These are phyloP conservation scores for Lepidothrix coronata DNA, from an alignment of 2,113 vertebrate genomes.

Conservation along the genomic window DNA sequence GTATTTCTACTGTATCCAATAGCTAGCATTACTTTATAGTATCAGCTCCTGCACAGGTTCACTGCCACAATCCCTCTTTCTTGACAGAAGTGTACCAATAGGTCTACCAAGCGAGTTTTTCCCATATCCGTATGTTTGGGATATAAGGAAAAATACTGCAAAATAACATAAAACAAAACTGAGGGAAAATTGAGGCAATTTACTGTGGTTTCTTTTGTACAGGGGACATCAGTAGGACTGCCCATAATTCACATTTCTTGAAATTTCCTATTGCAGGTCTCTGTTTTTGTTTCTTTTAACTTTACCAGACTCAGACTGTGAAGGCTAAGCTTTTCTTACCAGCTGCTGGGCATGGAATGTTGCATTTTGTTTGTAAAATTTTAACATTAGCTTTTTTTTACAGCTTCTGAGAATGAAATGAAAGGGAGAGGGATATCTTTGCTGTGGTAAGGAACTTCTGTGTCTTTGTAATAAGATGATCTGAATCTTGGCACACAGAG, in stretches of 20 bases:
- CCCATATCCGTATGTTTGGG: background rate
- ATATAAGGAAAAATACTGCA: background rate
- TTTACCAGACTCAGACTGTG: background rate
- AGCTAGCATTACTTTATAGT: background rate
- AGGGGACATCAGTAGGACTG: background rate
- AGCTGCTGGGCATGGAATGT: background rate
- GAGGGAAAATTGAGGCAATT: background rate
- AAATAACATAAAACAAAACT: background rate
- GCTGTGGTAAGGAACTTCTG: background rate
- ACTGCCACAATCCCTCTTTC: background rate
- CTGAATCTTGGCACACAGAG: background rate
- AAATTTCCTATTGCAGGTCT: background rate
- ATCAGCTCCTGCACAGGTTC: background rate
- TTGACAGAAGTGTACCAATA: rapidly evolving
- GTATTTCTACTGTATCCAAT: background rate
- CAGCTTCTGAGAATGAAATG: background rate
- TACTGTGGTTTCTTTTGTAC: background rate
- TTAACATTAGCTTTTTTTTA: background rate
- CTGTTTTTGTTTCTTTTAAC: background rate
- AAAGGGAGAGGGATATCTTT: background rate
- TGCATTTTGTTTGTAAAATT: background rate
- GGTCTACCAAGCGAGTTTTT: background rate
- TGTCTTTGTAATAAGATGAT: background rate
- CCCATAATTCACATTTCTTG: background rate
- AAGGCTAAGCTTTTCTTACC: background rate